These are phyloP conservation scores for Sprattus sprattus DNA, from an alignment of 2,113 vertebrate genomes.

Conservation along the genomic window DNA sequence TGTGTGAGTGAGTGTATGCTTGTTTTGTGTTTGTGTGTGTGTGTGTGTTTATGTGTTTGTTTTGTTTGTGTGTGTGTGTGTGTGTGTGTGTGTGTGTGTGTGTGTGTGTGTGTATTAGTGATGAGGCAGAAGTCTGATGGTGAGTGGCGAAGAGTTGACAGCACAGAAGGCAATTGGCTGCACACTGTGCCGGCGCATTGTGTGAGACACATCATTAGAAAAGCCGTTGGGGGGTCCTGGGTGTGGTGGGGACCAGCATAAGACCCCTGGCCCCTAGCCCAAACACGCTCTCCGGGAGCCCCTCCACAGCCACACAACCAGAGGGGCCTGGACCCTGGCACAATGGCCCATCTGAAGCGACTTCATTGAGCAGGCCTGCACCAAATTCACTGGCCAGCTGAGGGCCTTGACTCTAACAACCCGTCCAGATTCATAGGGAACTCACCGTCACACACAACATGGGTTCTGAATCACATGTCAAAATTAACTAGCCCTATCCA, in stretches of 20 bases:
- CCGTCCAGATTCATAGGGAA: no score
- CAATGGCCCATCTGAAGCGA: conserved; percentile 42
- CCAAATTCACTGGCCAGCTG: conserved; percentile 48
- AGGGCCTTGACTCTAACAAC: conserved; percentile 37
- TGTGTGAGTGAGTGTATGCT: neutral
- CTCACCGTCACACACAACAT: no score
- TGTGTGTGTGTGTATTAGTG: neutral
- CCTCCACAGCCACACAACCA: conserved; percentile 29
- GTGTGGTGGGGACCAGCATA: conserved; percentile 23
- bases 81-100: neutral
- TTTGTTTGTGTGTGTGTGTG: neutral
- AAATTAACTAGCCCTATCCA: no score
- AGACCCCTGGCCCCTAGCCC: conserved; percentile 39
- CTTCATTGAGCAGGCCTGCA: conserved; percentile 39
- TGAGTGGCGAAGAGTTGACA: conserved; percentile 31
- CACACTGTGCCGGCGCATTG: conserved; percentile 42
- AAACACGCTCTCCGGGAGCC: conserved; percentile 43
- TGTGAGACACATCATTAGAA: conserved; percentile 45
- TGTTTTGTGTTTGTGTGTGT: conserved; percentile 4
- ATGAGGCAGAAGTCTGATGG: conserved; percentile 4
- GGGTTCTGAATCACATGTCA: no score
- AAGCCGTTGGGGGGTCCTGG: conserved; percentile 40
- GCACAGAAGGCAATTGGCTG: conserved; percentile 32
- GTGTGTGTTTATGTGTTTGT: neutral
- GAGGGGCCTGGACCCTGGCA: conserved; percentile 32